Evolutionary conservation across 2,797 vertebrate species (phyloP).

Genomic region (Lithobates pipiens): DNA sequence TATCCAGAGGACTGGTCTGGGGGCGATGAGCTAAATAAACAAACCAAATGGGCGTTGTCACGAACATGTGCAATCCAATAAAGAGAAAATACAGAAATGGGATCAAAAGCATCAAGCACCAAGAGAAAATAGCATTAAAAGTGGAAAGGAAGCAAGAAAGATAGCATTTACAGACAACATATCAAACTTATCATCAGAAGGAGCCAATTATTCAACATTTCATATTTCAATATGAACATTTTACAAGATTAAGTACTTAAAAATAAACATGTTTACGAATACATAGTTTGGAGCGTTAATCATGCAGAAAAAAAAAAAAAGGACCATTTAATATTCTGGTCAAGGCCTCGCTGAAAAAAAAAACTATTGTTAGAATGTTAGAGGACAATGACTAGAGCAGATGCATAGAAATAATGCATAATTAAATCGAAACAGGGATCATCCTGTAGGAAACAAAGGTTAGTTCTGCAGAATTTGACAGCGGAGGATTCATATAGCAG

Average conservation of each 20-base stretch:
- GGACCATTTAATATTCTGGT: neutral
- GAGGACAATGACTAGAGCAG: neutral
- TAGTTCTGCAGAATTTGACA: neutral
- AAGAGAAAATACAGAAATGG: constrained; percentile 66
- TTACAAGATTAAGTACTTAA: neutral
- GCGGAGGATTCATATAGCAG: neutral
- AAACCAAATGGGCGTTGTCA: constrained; percentile 73
- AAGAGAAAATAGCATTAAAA: constrained; percentile 5
- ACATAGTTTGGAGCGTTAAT: neutral
- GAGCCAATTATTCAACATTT: neutral
- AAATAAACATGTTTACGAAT: neutral
- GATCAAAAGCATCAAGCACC: constrained; percentile 59
- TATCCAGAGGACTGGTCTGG: constrained; percentile 82
- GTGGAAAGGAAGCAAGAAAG: neutral
- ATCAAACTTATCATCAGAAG: neutral
- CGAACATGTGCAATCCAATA: constrained; percentile 66
- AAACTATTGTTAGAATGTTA: constrained; percentile 16
- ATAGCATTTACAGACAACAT: neutral
- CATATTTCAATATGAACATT: neutral
- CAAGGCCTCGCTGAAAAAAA: constrained; percentile 20
- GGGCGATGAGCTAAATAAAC: constrained; percentile 83
- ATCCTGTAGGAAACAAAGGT: constrained; percentile 17
- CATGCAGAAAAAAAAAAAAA: constrained; percentile 3
- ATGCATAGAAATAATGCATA: neutral
- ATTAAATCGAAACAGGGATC: neutral